Percentiles rank a stretch among this genome's conserved stretches.
phyloP scores from a whole-genome alignment of 1,140 invertebrate genomes.

The Scaptomyza pallida region DNA sequence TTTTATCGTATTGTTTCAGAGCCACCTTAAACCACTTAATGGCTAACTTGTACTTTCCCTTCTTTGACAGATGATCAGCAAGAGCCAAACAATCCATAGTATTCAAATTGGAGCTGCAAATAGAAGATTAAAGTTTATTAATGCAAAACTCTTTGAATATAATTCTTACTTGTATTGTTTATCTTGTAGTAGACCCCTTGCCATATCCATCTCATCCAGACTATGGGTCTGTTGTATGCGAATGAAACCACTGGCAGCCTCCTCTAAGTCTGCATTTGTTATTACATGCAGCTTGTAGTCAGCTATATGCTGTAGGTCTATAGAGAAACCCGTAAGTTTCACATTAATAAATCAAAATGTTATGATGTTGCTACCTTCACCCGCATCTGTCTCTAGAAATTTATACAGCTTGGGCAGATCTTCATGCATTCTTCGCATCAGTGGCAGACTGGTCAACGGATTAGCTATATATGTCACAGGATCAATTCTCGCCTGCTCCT shows the following conservation, averaged over 20 bases:
- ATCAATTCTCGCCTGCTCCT: neutral
- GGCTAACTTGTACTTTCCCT: neutral
- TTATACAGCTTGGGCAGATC: constrained; percentile 28
- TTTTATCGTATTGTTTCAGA: constrained; percentile 26
- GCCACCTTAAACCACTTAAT: constrained; percentile 40
- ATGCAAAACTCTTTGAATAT: too few species aligned
- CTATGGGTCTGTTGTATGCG: constrained; percentile 13
- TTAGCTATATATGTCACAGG: constrained; percentile 34
- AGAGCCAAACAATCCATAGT: constrained; percentile 44
- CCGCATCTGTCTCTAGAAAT: constrained; percentile 1
- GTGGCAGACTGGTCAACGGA: constrained; percentile 44
- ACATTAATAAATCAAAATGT: too few species aligned
- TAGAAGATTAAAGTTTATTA: neutral
- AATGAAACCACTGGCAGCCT: constrained; percentile 17
- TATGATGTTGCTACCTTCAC: constrained; percentile 11
- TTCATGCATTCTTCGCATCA: constrained; percentile 53
- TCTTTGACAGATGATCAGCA: constrained; percentile 15
- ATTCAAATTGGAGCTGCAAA: constrained; percentile 37
- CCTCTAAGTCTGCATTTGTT: constrained; percentile 16
- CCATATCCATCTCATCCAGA: constrained; percentile 41
- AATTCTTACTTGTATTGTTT: constrained; percentile 43
- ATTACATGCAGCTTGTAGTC: constrained; percentile 14
- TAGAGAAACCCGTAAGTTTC: too few species aligned
- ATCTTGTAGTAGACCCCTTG: constrained; percentile 17
- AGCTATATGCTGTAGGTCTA: constrained; percentile 27